These are phyloP conservation scores for Sarcophaga rosellei DNA, from an alignment of 2,888 invertebrate species.

Conservation along the genomic window DNA sequence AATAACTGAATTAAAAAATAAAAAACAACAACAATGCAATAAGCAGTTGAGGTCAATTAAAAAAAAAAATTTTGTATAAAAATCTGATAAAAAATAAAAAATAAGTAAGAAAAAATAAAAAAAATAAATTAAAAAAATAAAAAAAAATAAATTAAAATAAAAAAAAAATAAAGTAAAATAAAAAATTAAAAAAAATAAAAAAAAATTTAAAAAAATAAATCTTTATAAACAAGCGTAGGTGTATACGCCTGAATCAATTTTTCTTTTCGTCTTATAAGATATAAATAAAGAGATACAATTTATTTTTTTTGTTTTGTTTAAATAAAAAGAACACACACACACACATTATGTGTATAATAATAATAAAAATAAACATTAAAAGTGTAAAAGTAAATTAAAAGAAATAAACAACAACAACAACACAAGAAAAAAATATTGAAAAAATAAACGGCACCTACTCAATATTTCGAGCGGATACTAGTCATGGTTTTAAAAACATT, in stretches of 20 bases:
- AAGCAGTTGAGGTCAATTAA: not conserved
- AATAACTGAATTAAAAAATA: not conserved
- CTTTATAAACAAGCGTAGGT: not conserved
- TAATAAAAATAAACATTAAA: conserved; percentile 25
- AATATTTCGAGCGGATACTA: conserved; percentile 44
- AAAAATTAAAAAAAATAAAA: conserved; percentile 14
- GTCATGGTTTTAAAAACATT: conserved; percentile 5
- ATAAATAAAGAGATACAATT: not conserved
- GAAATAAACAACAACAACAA: not conserved
- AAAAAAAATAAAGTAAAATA: not conserved
- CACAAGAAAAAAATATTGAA: not conserved
- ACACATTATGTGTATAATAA: conserved; percentile 7
- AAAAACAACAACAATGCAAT: not conserved
- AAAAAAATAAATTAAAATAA: conserved; percentile 2
- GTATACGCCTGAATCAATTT: conserved; percentile 25
- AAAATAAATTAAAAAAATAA: conserved; percentile 9
- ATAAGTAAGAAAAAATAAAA: conserved; percentile 17
- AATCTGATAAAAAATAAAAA: not conserved
- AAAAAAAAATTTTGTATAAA: not conserved
- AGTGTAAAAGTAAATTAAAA: conserved; percentile 40
- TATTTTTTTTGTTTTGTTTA: not conserved
- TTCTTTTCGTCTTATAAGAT: not conserved
- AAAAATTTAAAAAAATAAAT: not conserved
- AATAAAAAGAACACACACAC: conserved; percentile 23
- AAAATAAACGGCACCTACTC: conserved; percentile 54